Base-by-base conservation (phyloP, 2,113 vertebrate species). In the Paedocypris sp. region DNA sequence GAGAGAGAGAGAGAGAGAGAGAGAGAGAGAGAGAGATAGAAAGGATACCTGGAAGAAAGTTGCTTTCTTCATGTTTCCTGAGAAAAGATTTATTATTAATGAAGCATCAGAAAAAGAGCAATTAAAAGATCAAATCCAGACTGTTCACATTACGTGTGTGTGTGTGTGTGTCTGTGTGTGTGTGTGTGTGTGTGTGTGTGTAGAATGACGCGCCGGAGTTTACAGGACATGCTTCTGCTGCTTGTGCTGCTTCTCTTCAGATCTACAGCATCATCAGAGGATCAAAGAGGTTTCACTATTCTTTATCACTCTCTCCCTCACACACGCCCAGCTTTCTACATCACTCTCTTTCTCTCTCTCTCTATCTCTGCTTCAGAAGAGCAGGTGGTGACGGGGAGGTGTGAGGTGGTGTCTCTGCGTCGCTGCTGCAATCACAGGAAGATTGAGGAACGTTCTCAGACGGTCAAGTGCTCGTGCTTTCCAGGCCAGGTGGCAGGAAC, bases 401-500 rank as follows among this genome's bases (percentile, higher is more conserved):
- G 95, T 20, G 95, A 98, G 80, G 94, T 98, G 74, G 93, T 98
- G 84, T 93, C 93, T 0, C 73, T 97, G 68, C 95, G 96, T 76
- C 89, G 94, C 79, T 98, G 95, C 86, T 98, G 95, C 82, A 98
- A 98, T 79, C 96, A 94, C 87, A 98, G 98, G 85, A 97, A 94
- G 81, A 99, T 99, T 74, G 95, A 99, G 83, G 94, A 98, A 67
- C 83, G 94, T 18, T 99, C 95, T 18, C 95, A 97, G 79, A 99
- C 94, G 0, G 93, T 99, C 70, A 99, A 99, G 85, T 99, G 95
- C 67, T 99, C 95, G 82, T 99, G 95, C 77, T 97, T 98, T 62
- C 94, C 95, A 0, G 95, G 95, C 45, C 94, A 99, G 82, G 94
- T 99, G 79, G 95, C 95, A 5, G 95, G 95, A 73, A 98, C 95